A percentile compares a stretch with the other conserved stretches of the same genome.
Evolutionary conservation across 2,113 vertebrate species (phyloP).

Genomic region (Daboia siamensis): DNA sequence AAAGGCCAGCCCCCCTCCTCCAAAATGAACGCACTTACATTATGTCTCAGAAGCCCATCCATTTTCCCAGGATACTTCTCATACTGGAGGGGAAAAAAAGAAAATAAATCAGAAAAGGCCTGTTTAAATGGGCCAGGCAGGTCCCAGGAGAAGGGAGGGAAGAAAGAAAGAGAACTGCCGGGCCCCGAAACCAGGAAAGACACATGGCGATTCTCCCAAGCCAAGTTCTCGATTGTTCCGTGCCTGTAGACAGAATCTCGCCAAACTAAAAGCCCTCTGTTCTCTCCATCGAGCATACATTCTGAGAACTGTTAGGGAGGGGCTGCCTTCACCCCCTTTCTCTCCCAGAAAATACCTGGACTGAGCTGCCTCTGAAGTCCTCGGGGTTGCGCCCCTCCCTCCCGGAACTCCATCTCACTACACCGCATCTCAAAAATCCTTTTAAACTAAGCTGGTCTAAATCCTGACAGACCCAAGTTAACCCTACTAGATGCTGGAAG

Average conservation of each 20-base stretch:
- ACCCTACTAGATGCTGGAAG: neutral
- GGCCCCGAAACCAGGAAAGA: neutral
- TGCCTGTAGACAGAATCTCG: neutral
- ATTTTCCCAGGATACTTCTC: conserved; percentile 87
- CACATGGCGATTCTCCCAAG: neutral
- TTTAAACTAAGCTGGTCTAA: neutral
- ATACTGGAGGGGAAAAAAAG: conserved; percentile 72
- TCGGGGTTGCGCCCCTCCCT: neutral
- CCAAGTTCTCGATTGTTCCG: neutral
- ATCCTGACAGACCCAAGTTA: neutral
- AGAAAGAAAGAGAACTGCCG: neutral
- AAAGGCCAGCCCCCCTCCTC: neutral
- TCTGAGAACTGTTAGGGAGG: neutral
- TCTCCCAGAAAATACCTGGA: neutral
- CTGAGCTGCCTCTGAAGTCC: neutral
- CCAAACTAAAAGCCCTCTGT: neutral
- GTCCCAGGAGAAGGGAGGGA: neutral
- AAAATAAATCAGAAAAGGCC: conserved; percentile 20
- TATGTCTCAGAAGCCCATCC: conserved; percentile 84
- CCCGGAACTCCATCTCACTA: neutral
- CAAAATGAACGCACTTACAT: conserved; percentile 69
- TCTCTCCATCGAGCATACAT: neutral
- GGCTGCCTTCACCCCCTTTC: neutral
- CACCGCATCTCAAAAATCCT: neutral
- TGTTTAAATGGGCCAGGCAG: neutral